Conservation (phyloP, 2,113 vertebrate genomes). For the Chloebia gouldiae region DNA sequence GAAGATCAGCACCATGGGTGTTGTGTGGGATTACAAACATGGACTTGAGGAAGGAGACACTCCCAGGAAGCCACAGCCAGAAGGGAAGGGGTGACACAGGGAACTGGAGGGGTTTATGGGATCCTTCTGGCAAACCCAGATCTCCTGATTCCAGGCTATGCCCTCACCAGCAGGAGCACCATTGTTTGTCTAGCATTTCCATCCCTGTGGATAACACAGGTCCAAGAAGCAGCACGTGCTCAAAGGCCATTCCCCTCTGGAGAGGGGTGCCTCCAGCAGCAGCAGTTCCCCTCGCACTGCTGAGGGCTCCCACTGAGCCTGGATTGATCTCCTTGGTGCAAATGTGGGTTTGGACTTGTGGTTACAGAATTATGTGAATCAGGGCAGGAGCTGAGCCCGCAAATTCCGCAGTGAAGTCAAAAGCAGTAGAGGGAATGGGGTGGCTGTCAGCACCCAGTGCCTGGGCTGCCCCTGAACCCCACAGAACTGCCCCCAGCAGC, state of each 20-base stretch:
- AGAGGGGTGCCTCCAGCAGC: not conserved
- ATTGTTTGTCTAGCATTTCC: not conserved
- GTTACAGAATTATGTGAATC: not conserved
- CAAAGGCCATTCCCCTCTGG: not conserved
- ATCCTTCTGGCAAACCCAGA: not conserved
- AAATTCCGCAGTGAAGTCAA: not conserved
- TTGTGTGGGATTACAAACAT: not conserved
- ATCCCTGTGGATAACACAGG: not conserved
- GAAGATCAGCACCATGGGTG: not conserved
- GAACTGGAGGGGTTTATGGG: not conserved
- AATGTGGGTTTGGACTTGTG: not conserved
- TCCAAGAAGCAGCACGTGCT: not conserved
- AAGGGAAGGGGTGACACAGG: not conserved
- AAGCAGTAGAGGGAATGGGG: not conserved
- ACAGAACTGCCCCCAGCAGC: not conserved
- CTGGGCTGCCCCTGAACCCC: not conserved
- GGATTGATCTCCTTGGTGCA: not conserved
- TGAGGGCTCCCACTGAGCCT: not conserved
- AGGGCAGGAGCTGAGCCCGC: not conserved
- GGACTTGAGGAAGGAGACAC: not conserved
- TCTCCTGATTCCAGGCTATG: not conserved
- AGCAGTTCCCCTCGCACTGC: not conserved
- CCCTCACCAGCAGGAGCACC: not conserved
- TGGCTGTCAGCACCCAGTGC: not conserved
- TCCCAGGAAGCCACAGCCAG: not conserved